A percentile compares a stretch with the other conserved stretches of the same genome.
Conservation (phyloP, 2,888 invertebrate genomes). For the Ceratothoa steindachneri region DNA sequence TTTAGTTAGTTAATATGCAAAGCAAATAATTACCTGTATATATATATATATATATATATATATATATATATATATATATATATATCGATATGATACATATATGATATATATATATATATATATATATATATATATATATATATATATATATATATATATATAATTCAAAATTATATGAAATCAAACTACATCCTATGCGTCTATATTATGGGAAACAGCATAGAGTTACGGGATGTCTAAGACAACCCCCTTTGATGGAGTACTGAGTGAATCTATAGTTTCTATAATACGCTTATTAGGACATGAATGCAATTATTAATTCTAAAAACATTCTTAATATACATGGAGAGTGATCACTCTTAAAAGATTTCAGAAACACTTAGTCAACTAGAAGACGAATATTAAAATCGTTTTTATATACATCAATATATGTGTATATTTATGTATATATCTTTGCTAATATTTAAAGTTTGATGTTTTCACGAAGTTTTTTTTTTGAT, state of each 20-base stretch:
- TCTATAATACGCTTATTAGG: too few relatives aligned
- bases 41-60: not conserved
- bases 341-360: not conserved
- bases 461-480: not conserved
- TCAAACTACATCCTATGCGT: not conserved
- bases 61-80: conserved; percentile 12
- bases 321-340: not conserved
- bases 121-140: conserved; percentile 12
- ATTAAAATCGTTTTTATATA: too few relatives aligned
- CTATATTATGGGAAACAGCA: too few relatives aligned
- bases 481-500: not conserved
- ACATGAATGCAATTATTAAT: too few relatives aligned
- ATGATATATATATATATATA: conserved; percentile 12
- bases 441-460: conserved; percentile 3
- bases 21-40: not conserved
- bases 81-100: too few relatives aligned
- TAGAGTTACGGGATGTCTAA: too few relatives aligned
- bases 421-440: conserved; percentile 2
- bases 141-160: conserved; percentile 1
- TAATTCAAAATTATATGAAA: too few relatives aligned
- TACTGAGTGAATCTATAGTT: too few relatives aligned
- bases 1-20: too few relatives aligned
- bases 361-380: not conserved
- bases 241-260: too few relatives aligned
- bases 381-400: too few relatives aligned